phyloP scores from a whole-genome alignment of 2,888 invertebrate species.

The Megaustenia siamemsis region DNA sequence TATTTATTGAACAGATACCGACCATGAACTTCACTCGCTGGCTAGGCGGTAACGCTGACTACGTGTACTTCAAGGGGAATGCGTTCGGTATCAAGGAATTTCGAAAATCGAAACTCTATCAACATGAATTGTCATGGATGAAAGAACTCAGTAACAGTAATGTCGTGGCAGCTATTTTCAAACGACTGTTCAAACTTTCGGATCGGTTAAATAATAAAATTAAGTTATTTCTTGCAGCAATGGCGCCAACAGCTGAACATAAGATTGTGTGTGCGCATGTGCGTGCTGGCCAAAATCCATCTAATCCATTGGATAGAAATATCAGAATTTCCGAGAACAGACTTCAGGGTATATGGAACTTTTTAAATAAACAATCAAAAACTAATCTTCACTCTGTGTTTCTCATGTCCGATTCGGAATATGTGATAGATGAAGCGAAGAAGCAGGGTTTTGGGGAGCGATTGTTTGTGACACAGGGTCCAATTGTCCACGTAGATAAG shows the following conservation, averaged over 20 bases:
- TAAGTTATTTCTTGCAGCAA: not conserved
- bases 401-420: not conserved
- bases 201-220: not conserved
- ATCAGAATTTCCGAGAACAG: not conserved
- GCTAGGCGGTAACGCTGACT: too few relatives aligned
- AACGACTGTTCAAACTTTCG: not conserved
- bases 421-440: not conserved
- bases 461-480: not conserved
- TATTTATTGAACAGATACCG: too few relatives aligned
- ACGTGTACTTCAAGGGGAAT: too few relatives aligned
- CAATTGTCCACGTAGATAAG: not conserved
- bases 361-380: not conserved
- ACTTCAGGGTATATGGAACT: not conserved
- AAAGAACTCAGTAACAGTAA: not conserved
- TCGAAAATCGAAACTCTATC: not conserved
- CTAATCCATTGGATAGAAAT: not conserved
- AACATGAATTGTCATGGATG: not conserved
- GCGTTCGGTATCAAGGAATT: not conserved
- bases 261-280: not conserved
- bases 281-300: not conserved
- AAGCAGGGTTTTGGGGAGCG: not conserved
- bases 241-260: not conserved
- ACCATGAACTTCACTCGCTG: too few relatives aligned
- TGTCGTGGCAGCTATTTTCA: not conserved
- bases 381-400: not conserved